These are phyloP conservation scores for Hyphantria cunea DNA, from an alignment of 1,140 invertebrate species.

Conservation along the genomic window DNA sequence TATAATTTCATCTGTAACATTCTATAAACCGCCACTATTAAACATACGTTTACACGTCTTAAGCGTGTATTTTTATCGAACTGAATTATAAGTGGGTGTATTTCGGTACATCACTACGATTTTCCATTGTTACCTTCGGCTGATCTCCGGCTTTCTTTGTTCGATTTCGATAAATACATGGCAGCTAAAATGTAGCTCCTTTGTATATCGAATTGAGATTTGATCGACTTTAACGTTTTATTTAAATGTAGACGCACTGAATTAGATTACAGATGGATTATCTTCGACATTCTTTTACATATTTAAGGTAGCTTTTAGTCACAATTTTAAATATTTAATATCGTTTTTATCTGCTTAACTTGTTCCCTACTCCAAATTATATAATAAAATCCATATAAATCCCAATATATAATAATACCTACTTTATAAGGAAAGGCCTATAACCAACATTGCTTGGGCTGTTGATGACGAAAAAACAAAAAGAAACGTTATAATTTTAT, in stretches of 20 bases:
- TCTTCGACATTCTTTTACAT: neutral
- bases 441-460: no score
- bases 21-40: slow-evolving; percentile 5
- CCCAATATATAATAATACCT: no score
- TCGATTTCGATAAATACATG: slow-evolving; percentile 9
- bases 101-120: slow-evolving; percentile 25
- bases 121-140: slow-evolving; percentile 24
- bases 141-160: slow-evolving; percentile 25
- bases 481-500: no score
- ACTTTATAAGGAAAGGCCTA: no score
- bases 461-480: no score
- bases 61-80: slow-evolving; percentile 11
- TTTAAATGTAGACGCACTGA: neutral
- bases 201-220: slow-evolving; percentile 9
- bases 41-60: neutral
- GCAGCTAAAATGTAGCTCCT: neutral
- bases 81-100: neutral
- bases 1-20: no score
- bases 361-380: no score
- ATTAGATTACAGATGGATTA: neutral
- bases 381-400: no score
- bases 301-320: no score
- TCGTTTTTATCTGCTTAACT: no score
- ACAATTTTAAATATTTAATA: no score
- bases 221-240: slow-evolving; percentile 9